Evolutionary conservation across 2,113 vertebrate species (phyloP).

Genomic region (Noturus placidus): DNA sequence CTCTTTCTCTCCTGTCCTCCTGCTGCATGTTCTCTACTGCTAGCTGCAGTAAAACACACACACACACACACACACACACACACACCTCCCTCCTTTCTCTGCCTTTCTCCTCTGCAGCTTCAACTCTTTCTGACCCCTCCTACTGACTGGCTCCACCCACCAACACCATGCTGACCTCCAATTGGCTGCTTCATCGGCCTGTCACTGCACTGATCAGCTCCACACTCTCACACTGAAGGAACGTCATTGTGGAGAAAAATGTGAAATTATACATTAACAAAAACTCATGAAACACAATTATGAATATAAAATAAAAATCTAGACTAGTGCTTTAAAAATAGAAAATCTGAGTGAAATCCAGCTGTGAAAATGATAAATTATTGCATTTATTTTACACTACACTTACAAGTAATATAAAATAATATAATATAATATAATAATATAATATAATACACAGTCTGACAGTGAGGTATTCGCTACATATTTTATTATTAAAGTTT

Average conservation of each 20-base stretch:
- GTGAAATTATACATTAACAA: background rate
- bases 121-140: conserved; percentile 55
- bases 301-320: background rate
- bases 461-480: no score
- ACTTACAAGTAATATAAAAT: background rate
- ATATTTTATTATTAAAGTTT: no score
- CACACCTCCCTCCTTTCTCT: conserved; percentile 17
- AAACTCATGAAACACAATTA: background rate
- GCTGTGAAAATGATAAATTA: background rate
- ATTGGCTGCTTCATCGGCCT: conserved; percentile 17
- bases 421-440: no score
- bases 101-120: conserved; percentile 29
- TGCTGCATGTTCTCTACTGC: background rate
- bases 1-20: conserved; percentile 6
- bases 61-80: conserved; percentile 50
- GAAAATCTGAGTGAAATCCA: background rate
- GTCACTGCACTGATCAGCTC: conserved; percentile 8
- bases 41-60: conserved; percentile 51
- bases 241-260: background rate
- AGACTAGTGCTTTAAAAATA: background rate
- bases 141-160: conserved; percentile 28
- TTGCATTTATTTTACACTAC: background rate
- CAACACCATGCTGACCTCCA: background rate
- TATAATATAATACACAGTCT: no score
- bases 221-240: background rate